Evolutionary conservation across 2,888 invertebrate species (phyloP).

Genomic region (Scaptodrosophila latifasciaeformis): DNA sequence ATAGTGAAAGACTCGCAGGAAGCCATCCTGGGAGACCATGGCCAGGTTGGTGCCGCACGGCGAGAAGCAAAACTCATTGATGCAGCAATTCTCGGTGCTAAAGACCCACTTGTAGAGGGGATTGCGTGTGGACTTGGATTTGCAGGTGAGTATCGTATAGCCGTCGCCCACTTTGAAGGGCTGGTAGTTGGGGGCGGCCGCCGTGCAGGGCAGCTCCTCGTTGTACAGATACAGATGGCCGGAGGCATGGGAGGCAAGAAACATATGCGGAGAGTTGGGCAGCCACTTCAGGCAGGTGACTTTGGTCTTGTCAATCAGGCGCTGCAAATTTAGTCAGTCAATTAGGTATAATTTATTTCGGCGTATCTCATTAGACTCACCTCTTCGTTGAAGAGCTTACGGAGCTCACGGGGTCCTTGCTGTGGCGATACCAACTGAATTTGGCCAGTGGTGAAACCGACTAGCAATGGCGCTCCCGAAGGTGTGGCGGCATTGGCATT

Average conservation of each 20-base stretch:
- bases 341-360: neutral
- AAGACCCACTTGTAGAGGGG: conserved; percentile 95
- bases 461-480: conserved; percentile 91
- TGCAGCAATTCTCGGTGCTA: conserved; percentile 86
- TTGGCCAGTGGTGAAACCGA: conserved; percentile 99
- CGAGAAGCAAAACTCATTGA: conserved; percentile 98
- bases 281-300: conserved; percentile 98
- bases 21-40: conserved; percentile 95
- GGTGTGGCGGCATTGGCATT: conserved; percentile 88
- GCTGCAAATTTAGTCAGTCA: conserved; percentile 59
- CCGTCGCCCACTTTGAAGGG: conserved; percentile 96
- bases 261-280: conserved; percentile 94
- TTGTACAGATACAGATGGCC: conserved; percentile 99
- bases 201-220: conserved; percentile 93
- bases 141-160: conserved; percentile 95
- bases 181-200: conserved; percentile 94
- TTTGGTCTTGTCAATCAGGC: conserved; percentile 76
- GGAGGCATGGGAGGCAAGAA: conserved; percentile 95
- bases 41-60: conserved; percentile 95
- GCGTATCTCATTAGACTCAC: conserved; percentile 76
- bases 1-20: conserved; percentile 96
- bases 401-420: conserved; percentile 96
- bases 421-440: conserved; percentile 98
- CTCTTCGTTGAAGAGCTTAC: conserved; percentile 98
- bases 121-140: conserved; percentile 96